Conservation (phyloP, 2,888 invertebrate species). For the Sussaba pulchella region DNA sequence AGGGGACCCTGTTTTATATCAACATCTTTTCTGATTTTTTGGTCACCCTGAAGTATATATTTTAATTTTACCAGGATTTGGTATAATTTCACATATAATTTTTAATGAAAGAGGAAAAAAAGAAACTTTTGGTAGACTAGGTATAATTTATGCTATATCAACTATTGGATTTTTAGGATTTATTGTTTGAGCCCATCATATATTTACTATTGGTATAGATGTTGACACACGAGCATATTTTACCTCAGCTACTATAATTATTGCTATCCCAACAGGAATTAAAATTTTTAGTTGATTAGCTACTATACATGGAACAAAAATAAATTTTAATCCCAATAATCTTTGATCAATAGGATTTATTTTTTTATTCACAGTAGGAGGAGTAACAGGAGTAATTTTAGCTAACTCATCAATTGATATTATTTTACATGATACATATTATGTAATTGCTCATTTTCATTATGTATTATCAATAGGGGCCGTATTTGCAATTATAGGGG, state of each 20-base stretch:
- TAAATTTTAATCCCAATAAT: slow-evolving; percentile 87
- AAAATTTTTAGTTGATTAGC: slow-evolving; percentile 93
- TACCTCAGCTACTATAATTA: slow-evolving; percentile 94
- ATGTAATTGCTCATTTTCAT: slow-evolving; percentile 93
- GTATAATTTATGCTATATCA: slow-evolving; percentile 94
- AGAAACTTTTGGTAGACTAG: slow-evolving; percentile 89
- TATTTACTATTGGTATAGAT: slow-evolving; percentile 94
- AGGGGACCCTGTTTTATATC: too few species aligned
- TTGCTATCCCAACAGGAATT: slow-evolving; percentile 94
- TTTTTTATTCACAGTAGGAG: slow-evolving; percentile 92
- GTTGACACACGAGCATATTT: slow-evolving; percentile 94
- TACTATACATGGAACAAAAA: slow-evolving; percentile 87
- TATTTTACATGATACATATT: slow-evolving; percentile 92
- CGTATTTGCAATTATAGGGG: slow-evolving; percentile 91
- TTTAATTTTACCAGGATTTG: slow-evolving; percentile 93
- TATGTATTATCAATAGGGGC: slow-evolving; percentile 93
- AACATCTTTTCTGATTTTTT: too few species aligned
- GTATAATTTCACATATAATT: slow-evolving; percentile 92
- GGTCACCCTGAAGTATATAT: too few species aligned
- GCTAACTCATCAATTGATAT: slow-evolving; percentile 92
- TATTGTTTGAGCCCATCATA: slow-evolving; percentile 94
- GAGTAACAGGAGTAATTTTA: slow-evolving; percentile 89
- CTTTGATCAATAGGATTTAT: slow-evolving; percentile 91
- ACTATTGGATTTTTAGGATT: slow-evolving; percentile 94
- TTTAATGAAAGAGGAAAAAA: slow-evolving; percentile 91